Evolutionary conservation across 2,888 invertebrate species (phyloP), one percentile per base, ranked within the genome.

Genomic region (Drosophila melanosoma): DNA sequence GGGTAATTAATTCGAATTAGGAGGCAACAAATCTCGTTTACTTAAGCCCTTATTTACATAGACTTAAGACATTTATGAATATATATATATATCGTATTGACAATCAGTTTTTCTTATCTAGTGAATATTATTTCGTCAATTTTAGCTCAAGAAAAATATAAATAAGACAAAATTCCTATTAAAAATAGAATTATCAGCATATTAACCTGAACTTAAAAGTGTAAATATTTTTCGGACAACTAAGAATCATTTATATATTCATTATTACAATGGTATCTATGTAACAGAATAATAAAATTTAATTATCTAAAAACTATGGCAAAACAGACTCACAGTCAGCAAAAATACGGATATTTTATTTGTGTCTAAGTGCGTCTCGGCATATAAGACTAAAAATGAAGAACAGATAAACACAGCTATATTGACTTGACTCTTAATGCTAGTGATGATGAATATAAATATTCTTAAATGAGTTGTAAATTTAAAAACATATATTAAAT

Each of bases 101-200:
- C 4, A 17, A 2, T 8, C 17, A 7, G 17, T 3, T 38, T 15
- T 17, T 38, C 8, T 3, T 17, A 17, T 38, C 36, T 38, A 3
- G 17, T 1, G 1, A 38, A 17, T 38, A 38, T 8, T 38, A 17
- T 17, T 7, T 17, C 15, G 7, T 36, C 15, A 36, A 36, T 17
- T 38, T 38, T 38, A 17, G 8, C 2, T 38, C 17, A 17, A 8
- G 0, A 1, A 17, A 42, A 42, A 3, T 20, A 0, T 7, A 12
- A 20, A 0, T 1, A 20, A 6, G 11, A 20, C n/a, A 12, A 1
- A 42, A 12, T 0, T 11, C 11, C 1, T 0, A 12, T 3, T 1
- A 12, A 6, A 1, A 20, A 12, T 20, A 1, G 11, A 12, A 1
- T 1, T 20, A 12, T 42, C 3, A 42, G 20, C 6, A 7, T 7